These are phyloP conservation scores for Eupithecia dodoneata DNA, from an alignment of 2,888 invertebrate species.

Conservation along the genomic window DNA sequence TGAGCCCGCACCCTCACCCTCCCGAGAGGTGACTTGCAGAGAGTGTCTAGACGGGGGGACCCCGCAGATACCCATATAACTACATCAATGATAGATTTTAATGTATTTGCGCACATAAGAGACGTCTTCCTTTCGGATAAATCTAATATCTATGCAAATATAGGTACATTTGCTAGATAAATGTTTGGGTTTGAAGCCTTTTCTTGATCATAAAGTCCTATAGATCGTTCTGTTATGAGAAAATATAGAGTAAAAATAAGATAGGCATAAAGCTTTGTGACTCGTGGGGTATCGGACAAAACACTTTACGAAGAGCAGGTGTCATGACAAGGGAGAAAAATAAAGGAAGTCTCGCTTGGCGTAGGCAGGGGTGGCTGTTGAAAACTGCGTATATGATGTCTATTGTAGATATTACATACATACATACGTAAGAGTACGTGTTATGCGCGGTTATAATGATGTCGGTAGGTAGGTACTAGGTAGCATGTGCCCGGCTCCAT, in stretches of 20 bases:
- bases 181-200: neutral
- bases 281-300: conserved; percentile 36
- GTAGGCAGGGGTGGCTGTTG: conserved; percentile 55
- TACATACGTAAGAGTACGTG: neutral
- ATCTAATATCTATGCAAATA: conserved; percentile 27
- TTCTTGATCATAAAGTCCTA: neutral
- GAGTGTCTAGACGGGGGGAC: conserved; percentile 82
- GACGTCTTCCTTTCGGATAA: conserved; percentile 31
- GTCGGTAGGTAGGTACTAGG: conserved; percentile 36
- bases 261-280: conserved; percentile 15
- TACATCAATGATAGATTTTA: conserved; percentile 53
- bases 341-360: conserved; percentile 50
- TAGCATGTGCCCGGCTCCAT: neutral
- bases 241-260: neutral
- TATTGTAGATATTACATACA: neutral
- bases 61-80: conserved; percentile 60
- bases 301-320: conserved; percentile 39
- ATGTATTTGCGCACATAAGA: conserved; percentile 50
- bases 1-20: conserved; percentile 79
- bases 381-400: conserved; percentile 56
- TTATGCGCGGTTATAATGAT: conserved; percentile 45
- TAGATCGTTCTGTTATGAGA: neutral
- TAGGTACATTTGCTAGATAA: neutral
- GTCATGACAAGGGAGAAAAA: conserved; percentile 49
- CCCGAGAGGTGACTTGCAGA: conserved; percentile 73